Evolutionary conservation across 2,888 invertebrate genomes (phyloP).

Genomic region (Caenorhabditis sp.): DNA sequence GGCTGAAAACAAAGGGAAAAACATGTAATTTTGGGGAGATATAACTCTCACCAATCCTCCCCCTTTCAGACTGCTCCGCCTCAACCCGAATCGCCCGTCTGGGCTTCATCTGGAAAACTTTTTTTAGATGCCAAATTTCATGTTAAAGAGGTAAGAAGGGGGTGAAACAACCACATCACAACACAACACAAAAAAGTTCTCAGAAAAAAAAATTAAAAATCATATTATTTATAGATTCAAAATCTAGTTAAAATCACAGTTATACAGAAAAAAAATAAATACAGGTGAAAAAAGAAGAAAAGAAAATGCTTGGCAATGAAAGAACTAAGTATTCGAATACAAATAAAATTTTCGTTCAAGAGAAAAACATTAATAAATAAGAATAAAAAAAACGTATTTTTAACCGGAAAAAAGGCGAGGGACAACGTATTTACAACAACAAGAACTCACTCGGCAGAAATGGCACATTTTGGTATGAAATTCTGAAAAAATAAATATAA

Average conservation of each 20-base stretch:
- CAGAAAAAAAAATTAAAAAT: neutral
- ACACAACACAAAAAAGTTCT: neutral
- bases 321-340: no score
- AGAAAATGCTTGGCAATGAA: no score
- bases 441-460: no score
- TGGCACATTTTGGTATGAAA: neutral
- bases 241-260: no score
- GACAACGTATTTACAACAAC: neutral
- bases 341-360: neutral
- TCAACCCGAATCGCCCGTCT: conserved; percentile 14
- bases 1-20: neutral
- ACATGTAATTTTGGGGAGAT: no score
- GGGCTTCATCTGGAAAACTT: conserved; percentile 11
- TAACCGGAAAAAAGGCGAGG: neutral
- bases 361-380: neutral
- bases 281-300: no score
- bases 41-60: neutral
- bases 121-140: neutral
- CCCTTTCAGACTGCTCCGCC: neutral
- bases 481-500: conserved; percentile 1
- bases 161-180: conserved; percentile 8
- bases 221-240: neutral
- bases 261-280: no score
- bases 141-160: neutral
- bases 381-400: no score